A percentile compares a stretch with the other conserved stretches of the same genome.
phyloP scores from a whole-genome alignment of 2,888 invertebrate species.

The Acanthoscelides obtectus region DNA sequence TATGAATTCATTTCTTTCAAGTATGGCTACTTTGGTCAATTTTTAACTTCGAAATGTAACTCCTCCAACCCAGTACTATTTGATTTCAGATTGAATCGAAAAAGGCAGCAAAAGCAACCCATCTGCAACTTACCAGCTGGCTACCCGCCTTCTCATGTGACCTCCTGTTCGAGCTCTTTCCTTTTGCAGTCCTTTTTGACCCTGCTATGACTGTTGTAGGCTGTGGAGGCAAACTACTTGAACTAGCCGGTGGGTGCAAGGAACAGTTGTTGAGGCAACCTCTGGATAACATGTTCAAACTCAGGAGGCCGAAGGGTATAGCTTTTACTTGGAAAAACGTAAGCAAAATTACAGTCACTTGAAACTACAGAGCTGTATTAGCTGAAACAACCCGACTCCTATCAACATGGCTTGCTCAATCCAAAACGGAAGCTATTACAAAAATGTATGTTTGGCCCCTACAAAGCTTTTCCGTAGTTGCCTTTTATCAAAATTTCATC shows the following conservation, averaged over 20 bases:
- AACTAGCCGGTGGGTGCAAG: conserved; percentile 55
- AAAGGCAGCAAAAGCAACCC: conserved; percentile 35
- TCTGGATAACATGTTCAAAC: conserved; percentile 66
- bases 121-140: conserved; percentile 34
- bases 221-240: conserved; percentile 72
- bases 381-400: no score
- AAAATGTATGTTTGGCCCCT: no score
- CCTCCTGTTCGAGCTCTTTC: conserved; percentile 75
- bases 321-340: conserved; percentile 83
- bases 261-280: conserved; percentile 59
- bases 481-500: no score
- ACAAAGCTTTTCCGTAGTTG: no score
- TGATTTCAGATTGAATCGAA: conserved; percentile 35
- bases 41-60: no score
- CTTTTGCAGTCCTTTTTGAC: conserved; percentile 80
- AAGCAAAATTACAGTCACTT: no score
- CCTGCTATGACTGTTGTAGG: conserved; percentile 69
- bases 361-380: no score
- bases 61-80: neutral
- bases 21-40: no score
- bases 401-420: no score
- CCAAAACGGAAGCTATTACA: no score
- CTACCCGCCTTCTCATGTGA: conserved; percentile 64
- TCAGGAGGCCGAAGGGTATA: conserved; percentile 77
- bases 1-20: no score